Conservation (phyloP, 1,140 invertebrate species). For the Drosophila obscura region DNA sequence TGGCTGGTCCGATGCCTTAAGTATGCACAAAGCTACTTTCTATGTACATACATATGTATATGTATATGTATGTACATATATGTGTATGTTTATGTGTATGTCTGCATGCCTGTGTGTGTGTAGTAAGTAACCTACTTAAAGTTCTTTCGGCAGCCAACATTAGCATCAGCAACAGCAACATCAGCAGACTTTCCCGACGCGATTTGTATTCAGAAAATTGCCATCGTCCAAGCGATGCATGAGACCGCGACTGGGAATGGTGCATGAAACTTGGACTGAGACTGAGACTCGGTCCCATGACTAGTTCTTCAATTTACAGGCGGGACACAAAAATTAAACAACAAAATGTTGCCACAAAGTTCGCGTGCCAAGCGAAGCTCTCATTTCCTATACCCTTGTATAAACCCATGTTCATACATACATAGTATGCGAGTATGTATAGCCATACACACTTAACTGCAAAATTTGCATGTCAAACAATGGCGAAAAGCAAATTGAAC, state of each 20-base stretch:
- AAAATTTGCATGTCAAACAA: conserved; percentile 57
- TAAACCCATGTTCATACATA: neutral
- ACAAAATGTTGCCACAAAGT: conserved; percentile 35
- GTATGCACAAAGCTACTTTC: conserved; percentile 56
- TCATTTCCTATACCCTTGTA: conserved; percentile 20
- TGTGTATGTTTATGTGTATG: neutral
- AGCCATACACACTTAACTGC: conserved; percentile 8
- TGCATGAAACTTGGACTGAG: neutral
- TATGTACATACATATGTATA: neutral
- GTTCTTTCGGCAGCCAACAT: conserved; percentile 64
- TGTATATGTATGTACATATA: neutral
- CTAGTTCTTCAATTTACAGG: conserved; percentile 19
- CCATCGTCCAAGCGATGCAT: conserved; percentile 36
- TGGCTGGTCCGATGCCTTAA: conserved; percentile 45
- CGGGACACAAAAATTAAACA: conserved; percentile 43
- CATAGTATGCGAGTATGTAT: too few species aligned
- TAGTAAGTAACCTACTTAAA: conserved; percentile 72
- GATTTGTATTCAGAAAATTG: conserved; percentile 67
- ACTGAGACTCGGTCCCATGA: neutral
- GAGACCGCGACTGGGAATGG: conserved; percentile 3
- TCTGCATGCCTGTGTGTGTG: conserved; percentile 3
- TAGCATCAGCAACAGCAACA: conserved; percentile 2
- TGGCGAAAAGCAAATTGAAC: conserved; percentile 26
- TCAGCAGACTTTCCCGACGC: conserved; percentile 21
- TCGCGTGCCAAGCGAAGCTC: conserved; percentile 49